Base-by-base conservation (phyloP, 2,113 vertebrate genomes). In the Pterocles orientalis region DNA sequence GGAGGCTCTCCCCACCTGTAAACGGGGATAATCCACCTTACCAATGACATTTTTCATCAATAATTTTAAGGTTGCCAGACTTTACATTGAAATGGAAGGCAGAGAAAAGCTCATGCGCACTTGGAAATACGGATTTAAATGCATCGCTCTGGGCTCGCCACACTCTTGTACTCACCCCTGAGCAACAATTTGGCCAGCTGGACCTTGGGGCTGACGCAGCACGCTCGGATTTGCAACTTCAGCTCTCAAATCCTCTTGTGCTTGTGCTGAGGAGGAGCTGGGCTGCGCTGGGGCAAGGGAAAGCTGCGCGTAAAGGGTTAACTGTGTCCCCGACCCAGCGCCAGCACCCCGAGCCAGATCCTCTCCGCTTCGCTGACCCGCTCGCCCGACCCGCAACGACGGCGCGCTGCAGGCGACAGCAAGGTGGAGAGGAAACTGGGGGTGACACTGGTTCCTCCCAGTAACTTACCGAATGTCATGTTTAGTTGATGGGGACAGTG, bases 51-150 rank as follows among this genome's bases (percentile, higher is more conserved):
- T 41, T n/a, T 26, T 57, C 21, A 21, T 14, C 1, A 64, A 7
- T 21, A 47, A 41, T 86, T 77, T 39, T 57, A 36, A 64, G 54
- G 43, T 7, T 34, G 31, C 41, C 53, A 62, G 48, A 18, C 60
- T 41, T 60, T 18, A 57, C 0, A 3, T 12, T 31, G 28, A 85
- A 72, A 58, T 2, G 0, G 18, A 65, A 18, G 31, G 10, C 18
- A 24, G 0, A 9, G 48, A 48, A 71, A 60, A 61, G 17, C 53
- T 48, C 43, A 4, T 0, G 13, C 7, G 23, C 21, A 5, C 13
- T 51, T 4, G 29, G n/a, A 36, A 62, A 39, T 6, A 15, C 0
- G 17, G 50, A 14, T 6, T 82, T 61, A 31, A 82, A 39, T 1
- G n/a, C 47, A 50, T 12, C 26, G 7, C 18, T 12, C 3, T 25